Evolutionary conservation across 2,113 vertebrate genomes (phyloP).

Genomic region (Thomomys bottae): DNA sequence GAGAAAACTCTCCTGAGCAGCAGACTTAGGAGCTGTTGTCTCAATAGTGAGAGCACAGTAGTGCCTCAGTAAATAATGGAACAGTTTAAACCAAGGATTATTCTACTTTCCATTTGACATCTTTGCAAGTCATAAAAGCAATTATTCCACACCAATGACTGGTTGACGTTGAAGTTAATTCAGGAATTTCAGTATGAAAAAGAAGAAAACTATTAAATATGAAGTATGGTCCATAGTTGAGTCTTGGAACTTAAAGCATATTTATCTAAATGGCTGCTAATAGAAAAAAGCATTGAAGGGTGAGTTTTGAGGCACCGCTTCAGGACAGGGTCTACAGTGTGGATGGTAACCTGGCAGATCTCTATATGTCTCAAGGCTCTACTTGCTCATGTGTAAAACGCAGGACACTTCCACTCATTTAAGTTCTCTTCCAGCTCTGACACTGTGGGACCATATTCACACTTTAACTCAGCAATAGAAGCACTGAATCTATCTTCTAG

Average conservation of each 20-base stretch:
- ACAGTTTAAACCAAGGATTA: not conserved
- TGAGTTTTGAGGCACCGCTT: not conserved
- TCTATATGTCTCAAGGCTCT: not conserved
- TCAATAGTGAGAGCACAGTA: not conserved
- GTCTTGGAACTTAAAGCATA: not conserved
- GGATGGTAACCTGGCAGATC: no score
- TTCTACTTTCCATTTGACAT: not conserved
- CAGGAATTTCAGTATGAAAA: not conserved
- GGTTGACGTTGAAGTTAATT: conserved; percentile 13
- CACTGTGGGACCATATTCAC: not conserved
- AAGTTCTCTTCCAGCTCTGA: not conserved
- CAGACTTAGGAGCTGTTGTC: no score
- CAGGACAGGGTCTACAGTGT: no score
- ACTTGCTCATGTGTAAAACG: not conserved
- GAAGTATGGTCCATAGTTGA: not conserved
- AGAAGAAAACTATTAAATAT: conserved; percentile 24
- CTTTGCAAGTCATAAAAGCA: conserved; percentile 8
- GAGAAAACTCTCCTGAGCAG: not conserved
- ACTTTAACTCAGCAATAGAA: not conserved
- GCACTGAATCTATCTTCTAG: not conserved
- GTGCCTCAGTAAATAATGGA: conserved; percentile 26
- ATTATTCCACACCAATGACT: not conserved
- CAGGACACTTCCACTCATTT: not conserved
- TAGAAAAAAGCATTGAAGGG: not conserved
- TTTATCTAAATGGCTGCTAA: conserved; percentile 28